Conservation (phyloP, 2,797 vertebrate genomes). For the Eleutherodactylus coqui region DNA sequence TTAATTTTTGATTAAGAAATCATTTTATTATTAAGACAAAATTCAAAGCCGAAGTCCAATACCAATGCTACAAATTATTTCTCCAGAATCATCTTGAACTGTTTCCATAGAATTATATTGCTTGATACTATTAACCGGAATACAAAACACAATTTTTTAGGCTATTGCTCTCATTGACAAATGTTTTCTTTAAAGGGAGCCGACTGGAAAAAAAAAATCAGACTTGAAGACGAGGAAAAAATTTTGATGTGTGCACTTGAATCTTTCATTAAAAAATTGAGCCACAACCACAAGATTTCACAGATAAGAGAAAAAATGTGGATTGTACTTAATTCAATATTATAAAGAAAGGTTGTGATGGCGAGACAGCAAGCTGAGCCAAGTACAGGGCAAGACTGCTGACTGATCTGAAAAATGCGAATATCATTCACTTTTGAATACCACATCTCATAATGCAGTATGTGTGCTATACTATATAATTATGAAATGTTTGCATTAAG, state of each 20-base stretch:
- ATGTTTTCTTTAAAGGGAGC: slow-evolving; percentile 65
- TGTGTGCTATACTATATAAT: slow-evolving; percentile 78
- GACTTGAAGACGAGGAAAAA: slow-evolving; percentile 66
- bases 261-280: slow-evolving; percentile 80
- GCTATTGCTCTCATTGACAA: slow-evolving; percentile 67
- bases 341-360: slow-evolving; percentile 77
- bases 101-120: not conserved
- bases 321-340: slow-evolving; percentile 82
- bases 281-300: slow-evolving; percentile 80
- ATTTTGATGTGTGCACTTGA: slow-evolving; percentile 76
- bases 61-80: not conserved
- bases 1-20: not conserved
- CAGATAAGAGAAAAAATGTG: slow-evolving; percentile 80
- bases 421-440: slow-evolving; percentile 80
- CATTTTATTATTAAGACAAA: not conserved
- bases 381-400: slow-evolving; percentile 78
- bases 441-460: slow-evolving; percentile 78
- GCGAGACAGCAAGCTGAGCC: slow-evolving; percentile 74
- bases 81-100: not conserved
- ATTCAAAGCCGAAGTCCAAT: not conserved
- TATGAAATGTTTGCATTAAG: slow-evolving; percentile 82
- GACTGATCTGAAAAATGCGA: slow-evolving; percentile 82
- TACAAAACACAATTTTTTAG: slow-evolving; percentile 58
- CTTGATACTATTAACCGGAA: not conserved
- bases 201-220: slow-evolving; percentile 63